These are phyloP conservation scores for Galerucella pusilla DNA, from an alignment of 2,888 invertebrate genomes.

Conservation along the genomic window DNA sequence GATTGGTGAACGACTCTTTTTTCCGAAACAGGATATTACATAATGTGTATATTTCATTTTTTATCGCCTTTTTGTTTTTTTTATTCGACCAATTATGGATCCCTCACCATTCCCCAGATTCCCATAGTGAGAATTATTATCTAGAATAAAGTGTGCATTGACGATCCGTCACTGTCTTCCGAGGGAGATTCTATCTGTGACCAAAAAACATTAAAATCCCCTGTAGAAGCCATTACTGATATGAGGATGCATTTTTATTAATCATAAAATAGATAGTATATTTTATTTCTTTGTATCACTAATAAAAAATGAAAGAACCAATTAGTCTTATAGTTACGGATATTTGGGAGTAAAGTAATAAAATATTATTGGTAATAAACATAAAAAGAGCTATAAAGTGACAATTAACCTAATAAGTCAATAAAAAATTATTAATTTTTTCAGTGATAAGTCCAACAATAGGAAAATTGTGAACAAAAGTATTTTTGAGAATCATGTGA, in stretches of 20 bases:
- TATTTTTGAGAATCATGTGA: not conserved
- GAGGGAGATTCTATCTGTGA: not conserved
- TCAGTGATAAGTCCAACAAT: conserved; percentile 13
- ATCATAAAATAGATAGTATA: not conserved
- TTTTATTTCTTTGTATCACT: not conserved
- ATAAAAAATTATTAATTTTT: conserved; percentile 31
- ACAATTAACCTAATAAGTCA: conserved; percentile 19
- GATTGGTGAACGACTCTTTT: no score
- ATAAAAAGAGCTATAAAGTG: conserved; percentile 27
- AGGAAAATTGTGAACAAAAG: not conserved
- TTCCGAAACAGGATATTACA: no score
- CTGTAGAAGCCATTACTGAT: not conserved
- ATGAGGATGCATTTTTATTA: not conserved
- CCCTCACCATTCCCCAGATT: no score
- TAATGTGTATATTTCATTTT: no score
- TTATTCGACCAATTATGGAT: no score
- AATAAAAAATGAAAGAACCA: conserved; percentile 8
- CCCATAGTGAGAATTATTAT: no score
- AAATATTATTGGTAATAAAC: conserved; percentile 27
- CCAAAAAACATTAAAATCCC: not conserved
- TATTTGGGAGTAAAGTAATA: conserved; percentile 11
- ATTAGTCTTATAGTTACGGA: conserved; percentile 1
- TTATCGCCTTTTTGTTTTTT: no score
- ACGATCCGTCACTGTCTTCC: not conserved
- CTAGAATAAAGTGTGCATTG: no score